phyloP scores from a whole-genome alignment of 2,113 vertebrate species.

The Salvelinus sp. region DNA sequence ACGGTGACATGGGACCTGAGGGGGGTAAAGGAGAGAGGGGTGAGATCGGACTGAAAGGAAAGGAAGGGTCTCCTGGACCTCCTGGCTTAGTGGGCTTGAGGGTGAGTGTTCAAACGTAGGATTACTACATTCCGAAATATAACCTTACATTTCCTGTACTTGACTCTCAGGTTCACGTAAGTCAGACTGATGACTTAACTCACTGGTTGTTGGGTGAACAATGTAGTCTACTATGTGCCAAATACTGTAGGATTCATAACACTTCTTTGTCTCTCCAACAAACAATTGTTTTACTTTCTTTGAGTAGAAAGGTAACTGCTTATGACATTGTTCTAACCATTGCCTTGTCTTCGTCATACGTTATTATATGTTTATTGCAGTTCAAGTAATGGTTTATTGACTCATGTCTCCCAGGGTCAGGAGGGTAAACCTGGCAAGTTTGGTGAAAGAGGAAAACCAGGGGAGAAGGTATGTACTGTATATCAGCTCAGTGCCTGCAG shows the following conservation, averaged over 20 bases:
- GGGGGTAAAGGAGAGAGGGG: conserved; percentile 86
- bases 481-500: background rate
- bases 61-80: conserved; percentile 81
- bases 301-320: no score
- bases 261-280: no score
- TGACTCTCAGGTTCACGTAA: no score
- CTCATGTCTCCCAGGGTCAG: conserved; percentile 78
- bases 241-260: no score
- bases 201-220: no score
- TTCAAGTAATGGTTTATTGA: conserved; percentile 17
- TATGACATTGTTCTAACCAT: no score
- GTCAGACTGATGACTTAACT: no score
- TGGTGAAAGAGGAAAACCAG: conserved; percentile 86
- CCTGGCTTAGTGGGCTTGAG: conserved; percentile 85
- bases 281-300: no score
- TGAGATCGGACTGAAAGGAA: conserved; percentile 83
- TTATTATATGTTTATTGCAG: background rate
- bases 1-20: conserved; percentile 85
- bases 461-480: conserved; percentile 81
- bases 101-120: conserved; percentile 72
- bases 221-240: no score
- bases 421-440: conserved; percentile 91
- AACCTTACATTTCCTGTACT: no score
- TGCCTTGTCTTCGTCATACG: no score
- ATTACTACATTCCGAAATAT: no score